Conservation (phyloP, 2,797 vertebrate genomes). For the Tenualosa ilisha region DNA sequence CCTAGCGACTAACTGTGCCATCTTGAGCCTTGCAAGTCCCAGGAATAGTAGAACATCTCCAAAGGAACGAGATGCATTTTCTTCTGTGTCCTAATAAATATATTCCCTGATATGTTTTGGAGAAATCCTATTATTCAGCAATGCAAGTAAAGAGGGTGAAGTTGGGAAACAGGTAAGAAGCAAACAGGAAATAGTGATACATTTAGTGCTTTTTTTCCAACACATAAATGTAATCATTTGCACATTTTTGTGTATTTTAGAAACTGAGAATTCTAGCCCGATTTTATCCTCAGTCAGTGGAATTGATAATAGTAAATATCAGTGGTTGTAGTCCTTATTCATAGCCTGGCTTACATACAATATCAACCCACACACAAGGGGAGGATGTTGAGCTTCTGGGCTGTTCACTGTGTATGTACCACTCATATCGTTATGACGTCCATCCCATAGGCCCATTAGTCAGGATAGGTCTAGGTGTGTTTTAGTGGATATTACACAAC, state of each 20-base stretch:
- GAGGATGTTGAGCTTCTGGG: not conserved
- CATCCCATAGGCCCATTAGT: not conserved
- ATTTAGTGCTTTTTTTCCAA: not conserved
- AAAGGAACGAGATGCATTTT: not conserved
- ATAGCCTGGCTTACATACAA: not conserved
- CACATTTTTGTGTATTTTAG: not conserved
- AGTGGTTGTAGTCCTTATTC: not conserved
- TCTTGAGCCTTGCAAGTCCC: not conserved
- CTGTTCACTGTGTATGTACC: not conserved
- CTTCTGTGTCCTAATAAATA: not conserved
- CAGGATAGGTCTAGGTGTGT: not conserved
- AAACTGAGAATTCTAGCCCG: not conserved
- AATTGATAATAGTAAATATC: not conserved
- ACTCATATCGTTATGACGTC: not conserved
- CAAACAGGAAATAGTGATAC: not conserved
- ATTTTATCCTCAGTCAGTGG: not conserved
- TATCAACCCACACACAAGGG: not conserved
- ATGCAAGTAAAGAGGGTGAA: not conserved
- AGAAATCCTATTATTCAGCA: not conserved
- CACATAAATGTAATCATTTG: not conserved
- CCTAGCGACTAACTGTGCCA: not conserved
- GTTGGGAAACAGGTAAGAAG: not conserved
- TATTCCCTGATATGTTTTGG: not conserved
- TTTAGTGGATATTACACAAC: not conserved
- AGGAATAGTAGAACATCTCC: not conserved